Conservation (phyloP, 2,797 vertebrate genomes). For the Cygnus olor region DNA sequence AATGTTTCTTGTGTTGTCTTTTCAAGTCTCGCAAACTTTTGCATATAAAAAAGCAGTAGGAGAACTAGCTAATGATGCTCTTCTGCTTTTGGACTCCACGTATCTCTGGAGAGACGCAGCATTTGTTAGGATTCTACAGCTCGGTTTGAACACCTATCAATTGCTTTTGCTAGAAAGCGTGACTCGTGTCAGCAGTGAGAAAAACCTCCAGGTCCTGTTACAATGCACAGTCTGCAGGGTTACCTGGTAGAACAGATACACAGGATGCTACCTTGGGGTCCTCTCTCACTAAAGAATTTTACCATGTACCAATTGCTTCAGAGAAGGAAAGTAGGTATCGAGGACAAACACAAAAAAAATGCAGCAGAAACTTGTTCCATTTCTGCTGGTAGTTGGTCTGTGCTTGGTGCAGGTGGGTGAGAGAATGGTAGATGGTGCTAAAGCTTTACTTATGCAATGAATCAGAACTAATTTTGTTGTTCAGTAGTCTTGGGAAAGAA, state of each 20-base stretch:
- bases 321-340: not conserved
- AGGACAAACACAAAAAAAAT: not conserved
- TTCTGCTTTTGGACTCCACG: rapidly evolving
- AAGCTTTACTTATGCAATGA: not conserved
- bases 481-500: not conserved
- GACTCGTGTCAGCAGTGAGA: not conserved
- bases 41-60: not conserved
- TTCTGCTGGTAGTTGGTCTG: not conserved
- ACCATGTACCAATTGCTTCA: not conserved
- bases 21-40: not conserved
- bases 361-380: not conserved
- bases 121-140: not conserved
- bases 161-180: not conserved
- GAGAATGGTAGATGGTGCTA: not conserved
- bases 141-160: not conserved
- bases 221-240: rapidly evolving
- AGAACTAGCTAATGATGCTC: not conserved
- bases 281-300: not conserved
- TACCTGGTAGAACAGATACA: not conserved
- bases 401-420: not conserved
- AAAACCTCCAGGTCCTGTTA: not conserved
- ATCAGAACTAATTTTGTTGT: not conserved
- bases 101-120: not conserved
- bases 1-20: not conserved
- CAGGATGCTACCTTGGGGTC: not conserved